These are phyloP conservation scores for Lacanobia wlatinum DNA, from an alignment of 2,888 invertebrate species.

Conservation along the genomic window DNA sequence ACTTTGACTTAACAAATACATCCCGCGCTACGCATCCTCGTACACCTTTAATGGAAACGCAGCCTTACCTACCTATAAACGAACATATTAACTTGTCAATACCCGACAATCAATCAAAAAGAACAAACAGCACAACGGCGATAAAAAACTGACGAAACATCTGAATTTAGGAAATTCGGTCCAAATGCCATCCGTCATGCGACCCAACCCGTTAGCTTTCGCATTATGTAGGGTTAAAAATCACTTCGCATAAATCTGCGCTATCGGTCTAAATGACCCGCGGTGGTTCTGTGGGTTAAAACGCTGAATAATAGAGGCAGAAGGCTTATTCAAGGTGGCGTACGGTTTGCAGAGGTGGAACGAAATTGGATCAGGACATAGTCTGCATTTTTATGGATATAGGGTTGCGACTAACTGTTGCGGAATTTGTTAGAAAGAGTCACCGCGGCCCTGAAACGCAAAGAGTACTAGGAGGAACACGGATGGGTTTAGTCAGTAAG, in stretches of 20 bases:
- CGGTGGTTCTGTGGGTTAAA: slow-evolving; percentile 75
- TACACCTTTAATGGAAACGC: too few species aligned
- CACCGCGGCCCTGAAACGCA: too few species aligned
- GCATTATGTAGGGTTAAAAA: slow-evolving; percentile 87
- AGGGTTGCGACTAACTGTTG: neutral
- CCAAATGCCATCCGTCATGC: slow-evolving; percentile 66
- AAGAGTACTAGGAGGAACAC: too few species aligned
- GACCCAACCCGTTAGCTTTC: slow-evolving; percentile 75
- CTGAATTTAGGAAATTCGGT: slow-evolving; percentile 66
- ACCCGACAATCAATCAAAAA: slow-evolving; percentile 57
- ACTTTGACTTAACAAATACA: too few species aligned
- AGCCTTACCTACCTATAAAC: neutral
- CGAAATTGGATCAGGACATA: neutral
- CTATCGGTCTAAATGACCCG: slow-evolving; percentile 86
- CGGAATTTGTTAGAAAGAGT: too few species aligned
- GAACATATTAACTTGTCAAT: slow-evolving; percentile 32
- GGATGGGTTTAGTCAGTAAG: too few species aligned
- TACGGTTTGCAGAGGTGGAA: neutral
- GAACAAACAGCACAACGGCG: slow-evolving; percentile 68
- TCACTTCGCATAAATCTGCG: slow-evolving; percentile 87
- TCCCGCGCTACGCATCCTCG: too few species aligned
- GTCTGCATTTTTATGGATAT: neutral
- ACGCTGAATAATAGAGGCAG: slow-evolving; percentile 12
- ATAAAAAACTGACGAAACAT: slow-evolving; percentile 68
- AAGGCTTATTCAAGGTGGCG: slow-evolving; percentile 19